Evolutionary conservation across 2,888 invertebrate species (phyloP).

Genomic region (Chrysolina haemoptera): DNA sequence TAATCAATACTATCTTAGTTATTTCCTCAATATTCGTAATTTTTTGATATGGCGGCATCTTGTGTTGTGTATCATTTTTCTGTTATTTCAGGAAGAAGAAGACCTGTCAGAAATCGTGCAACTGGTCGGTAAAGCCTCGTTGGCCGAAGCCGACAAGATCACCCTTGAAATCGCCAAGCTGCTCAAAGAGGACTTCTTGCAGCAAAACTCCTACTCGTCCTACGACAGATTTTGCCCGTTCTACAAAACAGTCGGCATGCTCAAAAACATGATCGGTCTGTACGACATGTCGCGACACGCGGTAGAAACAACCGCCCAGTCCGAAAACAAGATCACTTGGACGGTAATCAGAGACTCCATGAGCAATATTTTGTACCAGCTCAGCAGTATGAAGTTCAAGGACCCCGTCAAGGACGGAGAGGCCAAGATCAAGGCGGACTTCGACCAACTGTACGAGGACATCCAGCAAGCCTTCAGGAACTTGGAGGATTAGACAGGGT

Average conservation of each 20-base stretch:
- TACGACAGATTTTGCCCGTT: constrained; percentile 99
- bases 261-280: constrained; percentile 97
- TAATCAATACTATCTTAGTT: no score
- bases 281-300: constrained; percentile 99
- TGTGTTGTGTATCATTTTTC: no score
- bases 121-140: constrained; percentile 97
- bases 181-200: constrained; percentile 98
- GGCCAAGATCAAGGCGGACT: constrained; percentile 96
- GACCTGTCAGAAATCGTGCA: constrained; percentile 99
- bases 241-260: constrained; percentile 99
- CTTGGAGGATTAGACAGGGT: constrained; percentile 98
- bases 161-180: constrained; percentile 98
- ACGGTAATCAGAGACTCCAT: constrained; percentile 97
- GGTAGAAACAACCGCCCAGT: constrained; percentile 98
- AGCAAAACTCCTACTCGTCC: constrained; percentile 97
- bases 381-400: constrained; percentile 99
- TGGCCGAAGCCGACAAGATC: constrained; percentile 99
- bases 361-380: constrained; percentile 95
- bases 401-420: constrained; percentile 99
- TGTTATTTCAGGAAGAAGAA: constrained; percentile 85
- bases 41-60: no score
- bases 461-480: constrained; percentile 98
- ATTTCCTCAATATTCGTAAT: no score
- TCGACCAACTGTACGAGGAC: constrained; percentile 96
- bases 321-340: constrained; percentile 99